Evolutionary conservation across 2,888 invertebrate genomes (phyloP).

Genomic region (Ypsolopha sequella): DNA sequence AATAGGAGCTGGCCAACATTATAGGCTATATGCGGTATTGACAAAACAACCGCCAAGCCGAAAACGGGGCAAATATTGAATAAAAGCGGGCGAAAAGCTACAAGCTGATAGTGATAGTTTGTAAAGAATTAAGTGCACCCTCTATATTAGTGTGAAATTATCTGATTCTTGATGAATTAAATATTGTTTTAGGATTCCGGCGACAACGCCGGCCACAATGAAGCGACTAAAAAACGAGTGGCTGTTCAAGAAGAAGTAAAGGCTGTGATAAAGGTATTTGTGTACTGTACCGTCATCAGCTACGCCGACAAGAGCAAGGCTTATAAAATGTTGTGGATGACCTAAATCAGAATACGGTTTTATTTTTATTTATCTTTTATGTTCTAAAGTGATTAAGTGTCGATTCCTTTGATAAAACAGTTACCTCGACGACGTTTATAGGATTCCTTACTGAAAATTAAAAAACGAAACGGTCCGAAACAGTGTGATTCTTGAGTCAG

Average conservation of each 20-base stretch:
- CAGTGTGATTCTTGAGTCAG: no score
- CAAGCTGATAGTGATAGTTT: neutral
- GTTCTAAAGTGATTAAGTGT: no score
- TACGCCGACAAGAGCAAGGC: neutral
- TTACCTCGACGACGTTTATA: no score
- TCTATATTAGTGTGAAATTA: neutral
- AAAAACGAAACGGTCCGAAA: no score
- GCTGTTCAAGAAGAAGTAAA: constrained; percentile 46
- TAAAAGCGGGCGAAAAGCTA: no score
- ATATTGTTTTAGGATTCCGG: constrained; percentile 36
- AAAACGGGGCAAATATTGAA: no score
- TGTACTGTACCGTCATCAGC: neutral
- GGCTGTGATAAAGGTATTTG: constrained; percentile 43
- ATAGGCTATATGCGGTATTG: no score
- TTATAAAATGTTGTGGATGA: neutral
- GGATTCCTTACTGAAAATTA: no score
- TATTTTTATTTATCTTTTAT: neutral
- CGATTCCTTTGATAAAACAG: no score
- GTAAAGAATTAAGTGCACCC: neutral
- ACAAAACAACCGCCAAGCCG: no score
- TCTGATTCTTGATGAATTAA: neutral
- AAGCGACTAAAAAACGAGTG: constrained; percentile 51
- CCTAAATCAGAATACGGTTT: neutral
- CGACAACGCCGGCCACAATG: constrained; percentile 46
- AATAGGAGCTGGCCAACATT: no score